A percentile compares a stretch with the other conserved stretches of the same genome.
Evolutionary conservation across 30 jellyfish, hydroid and myxozoan species (phyloP).

Genomic region (Aurelia sp.): DNA sequence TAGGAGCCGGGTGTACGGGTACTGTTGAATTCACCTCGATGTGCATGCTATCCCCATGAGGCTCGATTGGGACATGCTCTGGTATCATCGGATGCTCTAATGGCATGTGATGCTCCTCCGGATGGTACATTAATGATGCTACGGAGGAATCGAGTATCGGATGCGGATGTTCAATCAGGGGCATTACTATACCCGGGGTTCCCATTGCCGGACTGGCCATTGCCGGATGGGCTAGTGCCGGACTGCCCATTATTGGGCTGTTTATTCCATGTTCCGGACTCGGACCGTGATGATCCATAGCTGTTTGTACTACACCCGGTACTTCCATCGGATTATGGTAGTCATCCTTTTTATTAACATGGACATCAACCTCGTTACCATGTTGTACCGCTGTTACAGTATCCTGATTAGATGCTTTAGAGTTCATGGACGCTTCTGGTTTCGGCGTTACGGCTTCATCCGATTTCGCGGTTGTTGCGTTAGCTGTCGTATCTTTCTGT

Average conservation of each 20-base stretch:
- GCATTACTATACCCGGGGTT: slow-evolving; percentile 27
- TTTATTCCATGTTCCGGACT: slow-evolving; percentile 10
- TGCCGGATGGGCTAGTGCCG: slow-evolving; percentile 26
- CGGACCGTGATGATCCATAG: slow-evolving; percentile 38
- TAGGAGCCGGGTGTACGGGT: slow-evolving; percentile 65
- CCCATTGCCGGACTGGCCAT: slow-evolving; percentile 34
- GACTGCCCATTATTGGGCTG: slow-evolving; percentile 4
- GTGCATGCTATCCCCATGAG: slow-evolving; percentile 47
- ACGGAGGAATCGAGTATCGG: slow-evolving; percentile 59
- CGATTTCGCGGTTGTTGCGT: slow-evolving; percentile 25
- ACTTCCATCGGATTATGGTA: slow-evolving; percentile 6
- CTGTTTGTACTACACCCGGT: slow-evolving; percentile 41
- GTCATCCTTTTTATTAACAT: slow-evolving; percentile 34
- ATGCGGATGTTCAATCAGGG: slow-evolving; percentile 50
- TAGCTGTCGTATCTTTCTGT: slow-evolving; percentile 22
- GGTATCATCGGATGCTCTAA: slow-evolving; percentile 28
- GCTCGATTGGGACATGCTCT: slow-evolving; percentile 8
- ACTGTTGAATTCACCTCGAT: slow-evolving; percentile 62
- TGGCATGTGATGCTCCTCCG: slow-evolving; percentile 40
- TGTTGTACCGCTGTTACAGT: slow-evolving; percentile 60
- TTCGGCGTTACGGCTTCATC: background rate
- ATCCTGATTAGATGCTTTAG: background rate
- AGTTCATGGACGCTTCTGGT: background rate
- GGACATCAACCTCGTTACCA: slow-evolving; percentile 53
- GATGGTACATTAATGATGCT: slow-evolving; percentile 61